Base-by-base conservation (phyloP, 2,797 vertebrate genomes). In the Takifugu ocellatus region DNA sequence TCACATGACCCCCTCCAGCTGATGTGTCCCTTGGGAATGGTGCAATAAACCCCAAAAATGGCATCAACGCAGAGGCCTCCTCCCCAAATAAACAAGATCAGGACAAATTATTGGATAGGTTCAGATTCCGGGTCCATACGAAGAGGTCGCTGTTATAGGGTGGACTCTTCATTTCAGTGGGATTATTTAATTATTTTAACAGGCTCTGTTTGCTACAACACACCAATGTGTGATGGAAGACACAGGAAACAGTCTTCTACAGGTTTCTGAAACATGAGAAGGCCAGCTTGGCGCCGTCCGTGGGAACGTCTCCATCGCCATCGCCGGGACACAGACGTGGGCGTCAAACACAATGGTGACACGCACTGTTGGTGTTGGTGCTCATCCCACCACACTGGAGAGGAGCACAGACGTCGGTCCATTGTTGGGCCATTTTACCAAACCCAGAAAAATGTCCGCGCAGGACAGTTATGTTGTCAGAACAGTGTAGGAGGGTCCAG, bases 341-440 rank as follows among this genome's bases (percentile, higher is more conserved):
- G 80, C 26, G 77, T 50, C 15, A n/a, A 53, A 74, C 0, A 25
- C 72, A 69, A 66, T 61, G 61, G 51, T 66, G 59, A 69, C 68
- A 72, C 57, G 69, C 51, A 33, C 21, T 86, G 78, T 84, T 89
- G 83, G 61, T 78, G 61, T 85, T 86, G 77, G 68, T 79, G 71
- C 31, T 66, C 55, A 54, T 78, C 68, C 79, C 69, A 68, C 68
- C 75, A 45, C 59, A 48, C 43, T 27, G 21, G 21, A 21, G 21
- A 56, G 25, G 10, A 7, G n/a, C n/a, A 48, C 5, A 14, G 36
- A 12, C 14, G 12, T 12, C 36, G 8, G 12, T 27, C 2, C 12
- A 49, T 5, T 8, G 33, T 53, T n/a, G 24, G 46, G 10, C 31
- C 21, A 6, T 54, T 42, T 66, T 47, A 39, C 36, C 36, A 10